Base-by-base conservation (phyloP, 2,888 invertebrate genomes). In the Dicranocentrus wangi region DNA sequence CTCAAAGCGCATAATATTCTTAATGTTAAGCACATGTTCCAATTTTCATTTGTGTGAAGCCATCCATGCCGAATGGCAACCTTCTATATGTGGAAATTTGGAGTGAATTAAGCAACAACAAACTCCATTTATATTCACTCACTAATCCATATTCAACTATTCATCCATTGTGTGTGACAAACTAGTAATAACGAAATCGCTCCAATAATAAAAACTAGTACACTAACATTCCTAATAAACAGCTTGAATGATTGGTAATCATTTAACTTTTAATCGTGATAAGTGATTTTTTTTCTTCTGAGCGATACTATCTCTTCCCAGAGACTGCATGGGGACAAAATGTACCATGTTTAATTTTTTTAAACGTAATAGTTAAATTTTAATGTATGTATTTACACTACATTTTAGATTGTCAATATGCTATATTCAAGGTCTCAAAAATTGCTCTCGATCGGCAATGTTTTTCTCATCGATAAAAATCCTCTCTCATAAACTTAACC, bases 261-360 rank as follows among this genome's bases (percentile, higher is more conserved):
- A 55, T 23, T 55, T 55, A 23, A 55, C 19, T 28, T 61, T 32
- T 19, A 61, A 61, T 32, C n/a, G 61, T 32, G 61, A 61, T 61
- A 61, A 61, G 32, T 28, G 61, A 32, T 61, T 32, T 17, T 28
- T 17, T 32, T 61, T 7, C 39, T 47, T 5, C 47, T 47, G 47
- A 32, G 32, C 10, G 32, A 47, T 47, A 47, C n/a, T 2, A 47
- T 47, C 47, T 47, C 47, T n/a, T 47, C n/a, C n/a, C 47, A 47
- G 47, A 47, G 32, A 32, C 32, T 32, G 32, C 32, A 32, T 32
- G 10, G 32, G 32, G 32, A 32, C 32, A 32, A 32, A 32, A 32
- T 32, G 32, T n/a, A n/a, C n/a, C n/a, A n/a, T n/a, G n/a, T n/a
- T n/a, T n/a, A n/a, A n/a, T n/a, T n/a, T n/a, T n/a, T n/a, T n/a